Conservation (phyloP, 1,140 invertebrate genomes). For the Microplitis mediator region DNA sequence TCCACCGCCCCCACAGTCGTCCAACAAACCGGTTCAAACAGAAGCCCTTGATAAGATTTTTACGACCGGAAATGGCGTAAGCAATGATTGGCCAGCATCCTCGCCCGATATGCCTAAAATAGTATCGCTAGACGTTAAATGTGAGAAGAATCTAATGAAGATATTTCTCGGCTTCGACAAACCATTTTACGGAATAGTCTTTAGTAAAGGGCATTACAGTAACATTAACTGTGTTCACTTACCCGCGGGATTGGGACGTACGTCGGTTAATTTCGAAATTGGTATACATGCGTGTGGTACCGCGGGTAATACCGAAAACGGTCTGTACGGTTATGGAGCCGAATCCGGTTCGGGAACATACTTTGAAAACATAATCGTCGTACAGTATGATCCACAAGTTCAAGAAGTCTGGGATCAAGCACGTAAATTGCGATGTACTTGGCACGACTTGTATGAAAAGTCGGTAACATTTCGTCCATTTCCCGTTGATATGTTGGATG, state of each 20-base stretch:
- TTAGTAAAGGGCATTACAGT: conserved; percentile 90
- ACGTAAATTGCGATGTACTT: conserved; percentile 88
- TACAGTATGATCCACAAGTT: conserved; percentile 93
- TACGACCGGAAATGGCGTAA: conserved; percentile 48
- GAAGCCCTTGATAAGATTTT: conserved; percentile 70
- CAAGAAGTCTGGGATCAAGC: conserved; percentile 97
- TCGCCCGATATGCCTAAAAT: conserved; percentile 90
- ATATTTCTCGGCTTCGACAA: conserved; percentile 92
- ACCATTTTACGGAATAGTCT: conserved; percentile 93
- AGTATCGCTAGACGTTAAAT: conserved; percentile 88
- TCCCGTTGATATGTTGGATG: conserved; percentile 94
- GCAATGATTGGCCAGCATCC: conserved; percentile 78
- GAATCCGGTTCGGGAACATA: conserved; percentile 88
- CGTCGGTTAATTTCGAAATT: conserved; percentile 88
- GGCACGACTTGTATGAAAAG: conserved; percentile 96
- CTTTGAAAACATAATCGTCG: conserved; percentile 93
- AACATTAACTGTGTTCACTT: conserved; percentile 91
- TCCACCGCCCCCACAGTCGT: conserved; percentile 61
- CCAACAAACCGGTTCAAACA: conserved; percentile 55
- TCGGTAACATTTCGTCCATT: conserved; percentile 93
- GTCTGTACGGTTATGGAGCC: conserved; percentile 80
- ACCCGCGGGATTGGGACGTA: conserved; percentile 83
- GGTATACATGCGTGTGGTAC: conserved; percentile 90
- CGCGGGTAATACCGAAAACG: conserved; percentile 87
- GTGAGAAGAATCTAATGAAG: conserved; percentile 92